Evolutionary conservation across 1,140 invertebrate genomes (phyloP).

Genomic region (Aphidius ervi): DNA sequence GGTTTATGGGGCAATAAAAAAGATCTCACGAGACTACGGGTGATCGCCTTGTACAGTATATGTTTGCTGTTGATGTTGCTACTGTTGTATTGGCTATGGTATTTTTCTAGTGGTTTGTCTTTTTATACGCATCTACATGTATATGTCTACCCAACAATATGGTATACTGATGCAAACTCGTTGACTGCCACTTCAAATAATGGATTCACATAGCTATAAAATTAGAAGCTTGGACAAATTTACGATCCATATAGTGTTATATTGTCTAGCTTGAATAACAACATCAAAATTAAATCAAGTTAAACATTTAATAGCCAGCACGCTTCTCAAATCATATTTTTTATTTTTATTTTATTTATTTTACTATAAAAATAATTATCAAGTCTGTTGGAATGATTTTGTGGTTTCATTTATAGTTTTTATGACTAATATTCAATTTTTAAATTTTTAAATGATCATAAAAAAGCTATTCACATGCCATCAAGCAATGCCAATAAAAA

Average conservation of each 20-base stretch:
- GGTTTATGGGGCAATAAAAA: conserved; percentile 52
- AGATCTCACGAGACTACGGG: conserved; percentile 43
- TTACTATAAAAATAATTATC: too few species aligned
- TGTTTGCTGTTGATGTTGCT: neutral
- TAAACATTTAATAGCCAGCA: conserved; percentile 17
- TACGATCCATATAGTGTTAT: conserved; percentile 31
- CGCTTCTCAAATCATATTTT: conserved; percentile 11
- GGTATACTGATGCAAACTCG: conserved; percentile 33
- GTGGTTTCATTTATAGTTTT: too few species aligned
- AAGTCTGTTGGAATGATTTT: too few species aligned
- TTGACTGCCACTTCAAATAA: conserved; percentile 47
- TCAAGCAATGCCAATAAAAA: too few species aligned
- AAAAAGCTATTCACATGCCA: too few species aligned
- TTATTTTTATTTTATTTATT: too few species aligned
- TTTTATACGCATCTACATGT: too few species aligned
- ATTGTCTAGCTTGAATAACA: conserved; percentile 10
- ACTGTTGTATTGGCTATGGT: too few species aligned
- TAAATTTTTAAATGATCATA: too few species aligned
- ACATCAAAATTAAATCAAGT: conserved; percentile 13
- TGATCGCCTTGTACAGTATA: conserved; percentile 29
- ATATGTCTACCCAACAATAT: too few species aligned
- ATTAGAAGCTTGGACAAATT: conserved; percentile 52
- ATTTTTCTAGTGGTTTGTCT: too few species aligned
- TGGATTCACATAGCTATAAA: conserved; percentile 49
- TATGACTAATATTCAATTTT: too few species aligned